Conservation (phyloP, 2,113 vertebrate species). For the Antidorcas marsupialis region DNA sequence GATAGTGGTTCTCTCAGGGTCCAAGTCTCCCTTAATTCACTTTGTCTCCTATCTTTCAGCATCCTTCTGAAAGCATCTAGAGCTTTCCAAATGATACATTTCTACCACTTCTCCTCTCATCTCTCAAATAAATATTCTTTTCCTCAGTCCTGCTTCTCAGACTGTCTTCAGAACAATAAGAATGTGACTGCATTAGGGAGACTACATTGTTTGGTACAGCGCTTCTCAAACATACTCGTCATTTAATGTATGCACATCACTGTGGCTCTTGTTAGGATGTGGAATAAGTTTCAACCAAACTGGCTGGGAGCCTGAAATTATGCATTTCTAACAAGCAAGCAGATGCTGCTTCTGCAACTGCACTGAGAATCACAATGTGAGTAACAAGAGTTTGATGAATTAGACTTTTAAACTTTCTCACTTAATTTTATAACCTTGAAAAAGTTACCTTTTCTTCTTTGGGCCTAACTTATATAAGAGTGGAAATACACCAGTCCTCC, state of each 20-base stretch:
- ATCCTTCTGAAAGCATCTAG: background rate
- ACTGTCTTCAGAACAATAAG: background rate
- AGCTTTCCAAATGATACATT: background rate
- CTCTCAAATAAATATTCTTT: background rate
- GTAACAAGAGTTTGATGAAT: background rate
- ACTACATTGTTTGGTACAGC: background rate
- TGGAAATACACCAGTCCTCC: background rate
- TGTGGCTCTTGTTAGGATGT: background rate
- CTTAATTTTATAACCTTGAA: background rate
- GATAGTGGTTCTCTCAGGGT: background rate
- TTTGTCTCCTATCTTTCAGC: background rate
- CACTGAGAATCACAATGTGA: background rate
- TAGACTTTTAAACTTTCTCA: background rate
- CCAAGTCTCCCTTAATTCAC: background rate
- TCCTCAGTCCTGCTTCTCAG: background rate
- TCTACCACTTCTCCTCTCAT: background rate
- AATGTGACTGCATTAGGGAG: background rate
- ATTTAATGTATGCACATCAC: background rate
- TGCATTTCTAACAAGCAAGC: background rate
- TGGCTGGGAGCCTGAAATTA: background rate
- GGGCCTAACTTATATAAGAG: background rate
- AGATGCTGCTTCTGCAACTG: background rate
- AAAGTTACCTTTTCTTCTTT: background rate
- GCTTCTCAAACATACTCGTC: background rate
- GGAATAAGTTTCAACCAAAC: background rate